Evolutionary conservation across 2,888 invertebrate species (phyloP).

Genomic region (Trichopria drosophilae): DNA sequence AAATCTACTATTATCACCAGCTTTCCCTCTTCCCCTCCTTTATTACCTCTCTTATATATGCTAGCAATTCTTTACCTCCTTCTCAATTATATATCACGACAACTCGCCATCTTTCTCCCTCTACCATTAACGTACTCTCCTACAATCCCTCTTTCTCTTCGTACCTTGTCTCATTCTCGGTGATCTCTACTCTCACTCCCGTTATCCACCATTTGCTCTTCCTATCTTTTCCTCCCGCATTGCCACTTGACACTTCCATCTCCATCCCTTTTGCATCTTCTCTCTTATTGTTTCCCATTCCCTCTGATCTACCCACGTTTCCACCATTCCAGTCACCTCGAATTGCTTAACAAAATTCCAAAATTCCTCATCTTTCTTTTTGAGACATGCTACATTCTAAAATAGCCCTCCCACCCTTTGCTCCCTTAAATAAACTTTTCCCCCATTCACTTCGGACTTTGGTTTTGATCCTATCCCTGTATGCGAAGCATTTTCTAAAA

Average conservation of each 20-base stretch:
- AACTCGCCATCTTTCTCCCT: too few relatives aligned
- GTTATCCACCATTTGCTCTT: too few relatives aligned
- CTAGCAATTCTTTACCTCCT: not conserved
- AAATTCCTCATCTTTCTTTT: slow-evolving; percentile 29
- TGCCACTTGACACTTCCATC: slow-evolving; percentile 19
- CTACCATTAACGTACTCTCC: too few relatives aligned
- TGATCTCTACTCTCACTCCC: too few relatives aligned
- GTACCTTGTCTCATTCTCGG: slow-evolving; percentile 15
- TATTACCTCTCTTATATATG: not conserved
- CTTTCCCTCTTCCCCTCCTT: slow-evolving; percentile 1
- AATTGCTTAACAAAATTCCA: slow-evolving; percentile 23
- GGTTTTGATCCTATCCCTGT: too few relatives aligned
- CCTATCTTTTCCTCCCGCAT: slow-evolving; percentile 15
- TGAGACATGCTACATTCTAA: slow-evolving; percentile 34
- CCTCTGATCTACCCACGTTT: slow-evolving; percentile 34
- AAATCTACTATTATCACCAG: slow-evolving; percentile 2
- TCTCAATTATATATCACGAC: not conserved
- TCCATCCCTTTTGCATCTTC: slow-evolving; percentile 18
- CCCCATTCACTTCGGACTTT: too few relatives aligned
- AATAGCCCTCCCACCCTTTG: too few relatives aligned
- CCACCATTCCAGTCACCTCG: slow-evolving; percentile 26
- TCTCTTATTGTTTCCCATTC: slow-evolving; percentile 18
- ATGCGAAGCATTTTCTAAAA: too few relatives aligned
- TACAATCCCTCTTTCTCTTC: not conserved
- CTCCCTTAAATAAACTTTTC: too few relatives aligned